Evolutionary conservation across 2,113 vertebrate genomes (phyloP).

Genomic region (Carassius gibelio): DNA sequence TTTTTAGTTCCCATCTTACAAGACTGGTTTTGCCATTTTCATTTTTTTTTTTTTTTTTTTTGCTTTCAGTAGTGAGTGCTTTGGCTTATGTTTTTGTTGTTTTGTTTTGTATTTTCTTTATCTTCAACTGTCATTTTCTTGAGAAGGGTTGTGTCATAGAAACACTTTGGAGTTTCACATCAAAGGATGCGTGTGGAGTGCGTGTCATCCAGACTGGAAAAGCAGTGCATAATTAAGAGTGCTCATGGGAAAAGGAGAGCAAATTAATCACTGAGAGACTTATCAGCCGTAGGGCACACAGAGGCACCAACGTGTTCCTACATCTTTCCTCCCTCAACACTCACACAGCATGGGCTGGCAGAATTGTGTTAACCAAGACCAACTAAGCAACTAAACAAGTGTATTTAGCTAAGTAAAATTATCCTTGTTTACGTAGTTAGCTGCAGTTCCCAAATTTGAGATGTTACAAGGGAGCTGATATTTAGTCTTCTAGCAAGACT

Average conservation of each 20-base stretch:
- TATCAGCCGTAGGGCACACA: slow-evolving; percentile 34
- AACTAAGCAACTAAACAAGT: neutral
- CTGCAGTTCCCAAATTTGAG: neutral
- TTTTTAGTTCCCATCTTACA: neutral
- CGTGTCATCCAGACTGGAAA: slow-evolving; percentile 40
- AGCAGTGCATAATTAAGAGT: slow-evolving; percentile 50
- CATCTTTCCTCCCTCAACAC: slow-evolving; percentile 25
- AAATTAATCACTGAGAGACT: slow-evolving; percentile 50
- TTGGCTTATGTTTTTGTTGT: slow-evolving; percentile 12
- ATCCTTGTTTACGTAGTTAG: neutral
- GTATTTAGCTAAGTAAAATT: neutral
- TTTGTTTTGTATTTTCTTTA: slow-evolving; percentile 19
- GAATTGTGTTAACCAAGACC: slow-evolving; percentile 19
- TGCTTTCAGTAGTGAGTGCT: neutral
- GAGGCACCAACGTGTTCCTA: slow-evolving; percentile 25
- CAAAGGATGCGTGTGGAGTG: slow-evolving; percentile 32
- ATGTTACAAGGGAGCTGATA: neutral
- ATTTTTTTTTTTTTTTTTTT: neutral
- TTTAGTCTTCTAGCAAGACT: neutral
- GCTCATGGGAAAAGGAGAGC: slow-evolving; percentile 45
- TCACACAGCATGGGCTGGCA: slow-evolving; percentile 1
- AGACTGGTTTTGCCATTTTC: neutral
- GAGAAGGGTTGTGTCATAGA: slow-evolving; percentile 12
- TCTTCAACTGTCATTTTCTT: slow-evolving; percentile 39
- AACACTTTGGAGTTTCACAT: slow-evolving; percentile 39